Evolutionary conservation across 2,888 invertebrate species (phyloP), one percentile per base, ranked within the genome.

Genomic region (Esperia sulphurella): DNA sequence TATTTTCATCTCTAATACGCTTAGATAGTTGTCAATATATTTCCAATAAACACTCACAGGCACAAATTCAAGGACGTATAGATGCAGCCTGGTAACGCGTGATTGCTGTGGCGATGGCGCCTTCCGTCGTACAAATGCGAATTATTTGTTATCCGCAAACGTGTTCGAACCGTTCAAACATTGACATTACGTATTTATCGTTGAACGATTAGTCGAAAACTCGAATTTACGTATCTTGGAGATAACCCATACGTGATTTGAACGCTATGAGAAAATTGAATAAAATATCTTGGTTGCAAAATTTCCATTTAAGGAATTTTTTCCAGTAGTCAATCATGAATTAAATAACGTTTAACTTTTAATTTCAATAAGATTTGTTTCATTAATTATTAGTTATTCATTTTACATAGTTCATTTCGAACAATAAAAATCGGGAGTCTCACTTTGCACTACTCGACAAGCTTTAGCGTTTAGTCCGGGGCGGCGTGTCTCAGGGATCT

Each of bases 141-240:
- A 39, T 39, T 45, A 45, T 41, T 38, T 33, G 43, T 37, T 1
- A 44, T 12, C 14, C 39, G 1, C 42, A 33, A 1, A 14, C 40
- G 8, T 3, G 44, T 38, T 28, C 45, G 31, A 13, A 51, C 2
- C 21, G 21, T 3, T 21, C 53, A 46, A 58, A 61, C 52, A 56
- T 58, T 59, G 55, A 56, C 58, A 51, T 39, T 43, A 49, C 35
- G 46, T 48, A 50, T 58, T 55, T 56, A 51, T 50, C 53, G 49
- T 41, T 47, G 35, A 39, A 43, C 43, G 40, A 45, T 51, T 45
- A 49, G 46, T 30, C 31, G 37, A 35, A 14, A 39, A 14, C 43
- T 41, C 40, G 48, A 14, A 30, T 44, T 44, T 48, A 43, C 41
- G 35, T 37, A 14, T 31, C 9, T 41, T 31, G 35, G 35, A 46